These are phyloP conservation scores for Scelioninae gen. 2 DNA, from an alignment of 2,888 invertebrate species.

Conservation along the genomic window DNA sequence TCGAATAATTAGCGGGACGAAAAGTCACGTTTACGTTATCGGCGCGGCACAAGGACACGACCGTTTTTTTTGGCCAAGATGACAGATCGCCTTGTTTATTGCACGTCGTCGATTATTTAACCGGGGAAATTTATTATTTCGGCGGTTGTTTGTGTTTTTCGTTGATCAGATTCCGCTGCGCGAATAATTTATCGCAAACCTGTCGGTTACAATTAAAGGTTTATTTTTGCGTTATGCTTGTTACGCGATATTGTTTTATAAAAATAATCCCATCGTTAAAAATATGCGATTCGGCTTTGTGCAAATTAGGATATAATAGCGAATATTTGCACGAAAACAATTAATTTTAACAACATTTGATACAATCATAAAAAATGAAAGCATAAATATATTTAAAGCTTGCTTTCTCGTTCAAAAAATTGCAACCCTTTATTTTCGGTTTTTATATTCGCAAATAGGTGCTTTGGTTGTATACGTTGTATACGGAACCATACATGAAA, in stretches of 20 bases:
- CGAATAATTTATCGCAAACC: constrained; percentile 12
- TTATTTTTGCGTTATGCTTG: constrained; percentile 4
- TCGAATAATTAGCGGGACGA: too few relatives aligned
- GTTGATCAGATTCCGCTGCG: background rate
- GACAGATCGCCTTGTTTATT: constrained; percentile 4
- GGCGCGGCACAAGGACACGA: constrained; percentile 12
- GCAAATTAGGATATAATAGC: too few relatives aligned
- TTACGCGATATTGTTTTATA: constrained; percentile 5
- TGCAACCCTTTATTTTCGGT: too few relatives aligned
- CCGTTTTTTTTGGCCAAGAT: constrained; percentile 14
- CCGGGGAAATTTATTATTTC: constrained; percentile 13
- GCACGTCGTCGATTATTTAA: constrained; percentile 8
- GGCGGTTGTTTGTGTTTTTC: background rate
- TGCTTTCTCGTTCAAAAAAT: too few relatives aligned
- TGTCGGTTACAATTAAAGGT: constrained; percentile 35
- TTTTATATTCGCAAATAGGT: too few relatives aligned
- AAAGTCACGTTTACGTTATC: constrained; percentile 23
- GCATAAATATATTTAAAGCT: too few relatives aligned
- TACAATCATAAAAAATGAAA: too few relatives aligned
- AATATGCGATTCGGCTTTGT: too few relatives aligned
- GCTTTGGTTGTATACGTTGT: too few relatives aligned
- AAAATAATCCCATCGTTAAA: constrained; percentile 14
- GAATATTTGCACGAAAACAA: too few relatives aligned
- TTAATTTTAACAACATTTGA: too few relatives aligned
- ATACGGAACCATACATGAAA: too few relatives aligned